Conservation (phyloP, 2,888 invertebrate species). For the Prosopocoilus inquinatus region DNA sequence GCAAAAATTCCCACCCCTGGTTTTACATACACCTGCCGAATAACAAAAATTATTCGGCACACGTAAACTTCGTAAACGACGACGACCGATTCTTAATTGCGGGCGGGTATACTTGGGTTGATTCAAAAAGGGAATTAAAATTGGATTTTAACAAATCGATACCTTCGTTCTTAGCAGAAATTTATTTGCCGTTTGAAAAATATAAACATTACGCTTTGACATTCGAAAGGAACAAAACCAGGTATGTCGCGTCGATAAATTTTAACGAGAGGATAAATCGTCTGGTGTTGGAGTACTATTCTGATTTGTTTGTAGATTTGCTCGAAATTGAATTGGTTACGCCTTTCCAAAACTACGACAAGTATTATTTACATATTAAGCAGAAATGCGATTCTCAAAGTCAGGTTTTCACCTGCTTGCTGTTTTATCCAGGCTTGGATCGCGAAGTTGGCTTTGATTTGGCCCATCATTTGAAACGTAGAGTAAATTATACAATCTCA, state of each 20-base stretch:
- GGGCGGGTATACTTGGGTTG: slow-evolving; percentile 7
- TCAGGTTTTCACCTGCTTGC: slow-evolving; percentile 5
- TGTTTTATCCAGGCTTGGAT: slow-evolving; percentile 19
- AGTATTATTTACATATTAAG: slow-evolving; percentile 19
- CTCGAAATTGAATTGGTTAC: slow-evolving; percentile 15
- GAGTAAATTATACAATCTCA: background rate
- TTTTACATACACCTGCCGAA: slow-evolving; percentile 19
- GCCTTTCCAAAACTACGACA: slow-evolving; percentile 15
- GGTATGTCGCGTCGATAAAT: background rate
- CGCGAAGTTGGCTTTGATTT: slow-evolving; percentile 18
- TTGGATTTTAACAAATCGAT: slow-evolving; percentile 2
- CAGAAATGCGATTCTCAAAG: slow-evolving; percentile 10
- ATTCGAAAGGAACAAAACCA: background rate
- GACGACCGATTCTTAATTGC: slow-evolving; percentile 8
- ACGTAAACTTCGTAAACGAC: slow-evolving; percentile 16
- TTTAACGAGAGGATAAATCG: slow-evolving; percentile 4
- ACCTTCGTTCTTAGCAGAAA: background rate
- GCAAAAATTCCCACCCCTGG: slow-evolving; percentile 22
- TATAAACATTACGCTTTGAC: slow-evolving; percentile 1
- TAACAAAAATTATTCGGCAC: slow-evolving; percentile 14
- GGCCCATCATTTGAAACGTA: background rate
- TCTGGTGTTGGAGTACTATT: background rate
- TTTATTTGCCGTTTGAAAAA: slow-evolving; percentile 1
- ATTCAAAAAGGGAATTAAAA: background rate
- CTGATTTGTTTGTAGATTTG: slow-evolving; percentile 7